Base-by-base conservation (phyloP, 2,888 invertebrate genomes). In the Himalopsyche tibetana region DNA sequence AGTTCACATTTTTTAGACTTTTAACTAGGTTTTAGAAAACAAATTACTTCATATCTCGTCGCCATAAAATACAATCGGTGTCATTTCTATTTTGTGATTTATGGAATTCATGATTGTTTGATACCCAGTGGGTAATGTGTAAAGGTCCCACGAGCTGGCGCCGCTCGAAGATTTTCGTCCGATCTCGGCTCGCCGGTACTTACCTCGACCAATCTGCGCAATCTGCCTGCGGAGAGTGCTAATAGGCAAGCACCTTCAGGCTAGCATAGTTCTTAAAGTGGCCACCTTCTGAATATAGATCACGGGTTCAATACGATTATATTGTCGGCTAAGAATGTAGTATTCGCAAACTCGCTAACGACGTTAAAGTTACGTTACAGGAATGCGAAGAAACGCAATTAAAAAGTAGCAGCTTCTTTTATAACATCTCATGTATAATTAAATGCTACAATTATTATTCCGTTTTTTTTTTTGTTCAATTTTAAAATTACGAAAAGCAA, bases 141-240 rank as follows among this genome's bases (percentile, higher is more conserved):
- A 63, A 19, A 63, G 63, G 63, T 63, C 63, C 63, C 63, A 63
- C 63, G 63, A 63, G 42, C 45, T 84, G 74, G 74, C 69, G 51
- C 84, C 83, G 40, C 42, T 83, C 19, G 40, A 42, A 36, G 69
- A n/a, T 40, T 36, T 36, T 15, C 83, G 42, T 45, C 9, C 55
- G 28, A 38, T 28, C 80, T 80, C 80, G 40, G 19, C 40, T 36
- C 45, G 45, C 5, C 8, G 80, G 80, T 38, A 17, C 38, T 12
- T 45, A 9, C n/a, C n/a, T 40, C 42, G 9, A 5, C 17, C 40
- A 83, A 83, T 83, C 82, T 36, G 69, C 45, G 15, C 80, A 19
- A 83, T 83, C 82, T 83, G 38, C 63, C 82, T 19, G 19, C 9
- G 19, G n/a, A 19, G 82, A 56, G 82, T 83, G 63, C 82, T 83